Evolutionary conservation across 2,888 invertebrate species (phyloP).

Genomic region (Strigamia crassipes): DNA sequence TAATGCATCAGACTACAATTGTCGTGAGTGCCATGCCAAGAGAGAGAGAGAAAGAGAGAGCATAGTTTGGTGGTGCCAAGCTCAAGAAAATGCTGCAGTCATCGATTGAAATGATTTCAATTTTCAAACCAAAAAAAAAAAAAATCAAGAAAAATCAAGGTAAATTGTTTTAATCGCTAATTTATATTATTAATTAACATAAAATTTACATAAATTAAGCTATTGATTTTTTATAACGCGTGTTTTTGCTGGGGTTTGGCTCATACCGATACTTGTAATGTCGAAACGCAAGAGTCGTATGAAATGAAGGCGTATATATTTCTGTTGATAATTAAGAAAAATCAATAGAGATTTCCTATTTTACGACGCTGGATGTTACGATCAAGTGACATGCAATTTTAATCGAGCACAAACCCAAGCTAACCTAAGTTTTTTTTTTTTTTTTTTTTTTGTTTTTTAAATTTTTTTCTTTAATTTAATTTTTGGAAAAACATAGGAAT

Average conservation of each 20-base stretch:
- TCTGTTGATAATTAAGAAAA: too few relatives aligned
- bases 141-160: background rate
- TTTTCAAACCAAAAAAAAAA: background rate
- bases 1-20: constrained; percentile 26
- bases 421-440: too few relatives aligned
- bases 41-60: too few relatives aligned
- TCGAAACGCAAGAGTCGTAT: too few relatives aligned
- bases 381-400: too few relatives aligned
- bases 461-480: too few relatives aligned
- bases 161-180: background rate
- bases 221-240: background rate
- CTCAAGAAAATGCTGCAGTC: background rate
- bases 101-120: background rate
- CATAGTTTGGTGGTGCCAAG: background rate
- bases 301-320: too few relatives aligned
- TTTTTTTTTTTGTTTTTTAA: too few relatives aligned
- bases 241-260: background rate
- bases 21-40: constrained; percentile 1
- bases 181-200: background rate
- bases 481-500: background rate
- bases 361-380: too few relatives aligned
- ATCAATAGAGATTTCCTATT: too few relatives aligned
- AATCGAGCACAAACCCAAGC: too few relatives aligned
- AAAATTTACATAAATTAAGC: background rate
- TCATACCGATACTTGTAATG: background rate